Base-by-base conservation (phyloP, 2,888 invertebrate species). In the Zygothrica quintamaculata region DNA sequence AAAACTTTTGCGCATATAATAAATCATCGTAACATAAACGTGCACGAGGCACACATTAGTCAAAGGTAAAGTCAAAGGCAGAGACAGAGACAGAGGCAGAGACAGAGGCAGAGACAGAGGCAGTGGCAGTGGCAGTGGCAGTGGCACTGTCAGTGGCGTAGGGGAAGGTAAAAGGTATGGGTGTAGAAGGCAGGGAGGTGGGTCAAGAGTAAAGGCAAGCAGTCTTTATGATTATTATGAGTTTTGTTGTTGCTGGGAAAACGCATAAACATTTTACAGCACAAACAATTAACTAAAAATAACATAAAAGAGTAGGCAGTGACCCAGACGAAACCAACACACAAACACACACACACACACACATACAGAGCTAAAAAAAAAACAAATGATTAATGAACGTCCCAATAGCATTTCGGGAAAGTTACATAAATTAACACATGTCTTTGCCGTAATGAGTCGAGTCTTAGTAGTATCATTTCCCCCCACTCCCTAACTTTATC, bases 371-470 rank as follows among this genome's bases (percentile, higher is more conserved):
- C n/a, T n/a, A n/a, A n/a, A n/a, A n/a, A n/a, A n/a, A n/a, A n/a
- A n/a, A n/a, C 67, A 78, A 74, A 85, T 87, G 88, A 84, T 84
- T 85, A 87, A 84, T 84, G 86, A 70, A 70, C 74, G 55, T 66
- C 79, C 58, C 71, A 74, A 68, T 55, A 53, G 57, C 65, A 65
- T 78, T 79, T 85, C 69, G 84, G 76, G 84, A 84, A 84, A 84
- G 82, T 87, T 87, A 85, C 88, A 84, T 84, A 84, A 87, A 87
- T 84, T 84, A 87, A 87, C 82, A 87, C 82, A 82, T 82, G 82
- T 87, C 74, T 87, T 72, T 74, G 62, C 66, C 64, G 46, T 85
- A 82, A 87, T 87, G 79, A 81, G 70, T 77, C 68, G 56, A 62
- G 39, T 47, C 39, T 12, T 11, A 36, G 56, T 50, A 34, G 25